Conservation (phyloP, 1,140 invertebrate species). For the Drosophila nikananu region DNA sequence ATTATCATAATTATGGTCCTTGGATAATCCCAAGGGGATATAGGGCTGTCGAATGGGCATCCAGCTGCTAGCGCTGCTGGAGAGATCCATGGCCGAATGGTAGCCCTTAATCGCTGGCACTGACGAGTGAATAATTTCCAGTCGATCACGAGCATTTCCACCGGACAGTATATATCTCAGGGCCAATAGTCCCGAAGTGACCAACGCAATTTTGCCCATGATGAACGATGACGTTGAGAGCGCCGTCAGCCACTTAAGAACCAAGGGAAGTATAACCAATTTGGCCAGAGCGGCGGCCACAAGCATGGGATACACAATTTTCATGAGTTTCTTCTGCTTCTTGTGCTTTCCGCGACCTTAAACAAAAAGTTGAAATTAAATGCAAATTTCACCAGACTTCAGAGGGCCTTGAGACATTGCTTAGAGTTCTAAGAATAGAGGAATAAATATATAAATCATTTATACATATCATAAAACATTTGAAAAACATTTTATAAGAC, state of each 20-base stretch:
- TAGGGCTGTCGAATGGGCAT: conserved; percentile 58
- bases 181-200: conserved; percentile 85
- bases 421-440: not conserved
- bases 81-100: conserved; percentile 50
- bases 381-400: not conserved
- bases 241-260: conserved; percentile 88
- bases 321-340: conserved; percentile 70
- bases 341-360: conserved; percentile 72
- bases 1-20: conserved; percentile 54
- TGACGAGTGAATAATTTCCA: conserved; percentile 75
- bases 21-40: conserved; percentile 65
- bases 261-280: conserved; percentile 88
- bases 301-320: conserved; percentile 86
- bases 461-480: too few species aligned
- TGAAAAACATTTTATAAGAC: too few species aligned
- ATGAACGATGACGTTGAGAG: conserved; percentile 88
- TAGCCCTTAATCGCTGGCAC: conserved; percentile 45
- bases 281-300: conserved; percentile 88
- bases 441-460: too few species aligned
- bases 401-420: not conserved
- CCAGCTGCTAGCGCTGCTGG: conserved; percentile 64
- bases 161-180: conserved; percentile 67
- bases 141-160: conserved; percentile 56
- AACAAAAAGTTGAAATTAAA: not conserved
- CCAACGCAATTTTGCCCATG: conserved; percentile 87